These are phyloP conservation scores for Nasonovia ribisnigri DNA, from an alignment of 2,888 invertebrate species.

Conservation along the genomic window DNA sequence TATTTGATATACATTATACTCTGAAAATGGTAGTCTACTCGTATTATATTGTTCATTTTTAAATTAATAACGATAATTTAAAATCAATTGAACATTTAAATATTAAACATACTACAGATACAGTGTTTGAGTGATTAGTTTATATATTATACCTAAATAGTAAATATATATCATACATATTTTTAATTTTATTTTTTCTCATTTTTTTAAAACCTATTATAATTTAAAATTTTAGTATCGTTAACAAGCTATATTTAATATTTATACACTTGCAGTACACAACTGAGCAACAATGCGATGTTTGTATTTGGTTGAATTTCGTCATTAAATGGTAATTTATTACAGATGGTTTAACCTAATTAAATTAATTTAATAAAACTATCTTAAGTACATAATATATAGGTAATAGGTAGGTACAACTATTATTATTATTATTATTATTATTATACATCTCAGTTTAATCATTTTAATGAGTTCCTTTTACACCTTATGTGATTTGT, in stretches of 20 bases:
- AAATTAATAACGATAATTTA: conserved; percentile 13
- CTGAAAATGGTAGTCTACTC: not conserved
- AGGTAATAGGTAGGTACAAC: not conserved
- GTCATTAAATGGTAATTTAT: not conserved
- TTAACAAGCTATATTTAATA: not conserved
- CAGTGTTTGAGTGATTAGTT: not conserved
- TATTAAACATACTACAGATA: not conserved
- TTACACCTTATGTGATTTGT: not conserved
- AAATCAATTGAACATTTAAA: not conserved
- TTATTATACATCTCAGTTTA: not conserved
- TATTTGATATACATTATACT: not conserved
- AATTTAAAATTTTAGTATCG: not conserved
- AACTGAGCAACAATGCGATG: not conserved
- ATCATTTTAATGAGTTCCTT: not conserved
- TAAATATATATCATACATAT: not conserved
- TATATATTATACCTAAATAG: not conserved
- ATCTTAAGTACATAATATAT: not conserved
- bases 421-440: not conserved
- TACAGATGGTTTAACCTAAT: not conserved
- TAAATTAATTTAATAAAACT: not conserved
- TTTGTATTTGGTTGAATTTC: not conserved
- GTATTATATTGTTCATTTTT: not conserved
- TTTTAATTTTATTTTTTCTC: not conserved
- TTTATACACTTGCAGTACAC: not conserved
- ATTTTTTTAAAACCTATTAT: not conserved